Percentiles rank a stretch among this genome's conserved stretches.
phyloP scores from a whole-genome alignment of 2,113 vertebrate species.

The Leuciscus idus region DNA sequence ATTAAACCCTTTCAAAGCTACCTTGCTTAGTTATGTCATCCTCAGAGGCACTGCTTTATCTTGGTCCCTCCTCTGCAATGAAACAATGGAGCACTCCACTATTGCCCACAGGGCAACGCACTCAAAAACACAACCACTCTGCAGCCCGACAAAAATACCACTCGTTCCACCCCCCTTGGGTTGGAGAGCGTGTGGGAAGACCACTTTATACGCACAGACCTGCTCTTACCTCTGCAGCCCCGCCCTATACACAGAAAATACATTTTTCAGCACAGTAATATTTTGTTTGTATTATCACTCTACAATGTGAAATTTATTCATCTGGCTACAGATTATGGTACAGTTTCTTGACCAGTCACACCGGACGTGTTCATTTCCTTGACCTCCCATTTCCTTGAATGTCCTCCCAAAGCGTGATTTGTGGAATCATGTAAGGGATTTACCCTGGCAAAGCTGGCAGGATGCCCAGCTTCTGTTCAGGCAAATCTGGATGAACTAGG shows the following conservation, averaged over 20 bases:
- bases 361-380: background rate
- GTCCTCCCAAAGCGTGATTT: background rate
- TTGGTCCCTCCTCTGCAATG: conserved; percentile 38
- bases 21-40: conserved; percentile 37
- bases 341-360: background rate
- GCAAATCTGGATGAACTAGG: conserved; percentile 63
- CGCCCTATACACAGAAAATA: background rate
- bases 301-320: background rate
- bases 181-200: conserved; percentile 37
- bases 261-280: no score
- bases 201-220: background rate
- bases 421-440: conserved; percentile 22
- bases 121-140: conserved; percentile 53
- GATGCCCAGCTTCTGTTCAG: background rate
- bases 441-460: conserved; percentile 6
- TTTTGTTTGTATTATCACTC: background rate
- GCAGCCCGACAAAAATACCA: conserved; percentile 58
- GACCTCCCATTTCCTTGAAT: background rate
- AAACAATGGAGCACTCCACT: conserved; percentile 43
- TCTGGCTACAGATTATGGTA: background rate
- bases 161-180: conserved; percentile 5
- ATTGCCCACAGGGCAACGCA: conserved; percentile 51
- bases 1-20: conserved; percentile 57
- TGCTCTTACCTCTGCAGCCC: conserved; percentile 3
- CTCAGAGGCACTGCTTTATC: conserved; percentile 30